Evolutionary conservation across 1,140 invertebrate genomes (phyloP), one percentile per base, ranked within the genome.

Genomic region (Pollicipes pollicipes): DNA sequence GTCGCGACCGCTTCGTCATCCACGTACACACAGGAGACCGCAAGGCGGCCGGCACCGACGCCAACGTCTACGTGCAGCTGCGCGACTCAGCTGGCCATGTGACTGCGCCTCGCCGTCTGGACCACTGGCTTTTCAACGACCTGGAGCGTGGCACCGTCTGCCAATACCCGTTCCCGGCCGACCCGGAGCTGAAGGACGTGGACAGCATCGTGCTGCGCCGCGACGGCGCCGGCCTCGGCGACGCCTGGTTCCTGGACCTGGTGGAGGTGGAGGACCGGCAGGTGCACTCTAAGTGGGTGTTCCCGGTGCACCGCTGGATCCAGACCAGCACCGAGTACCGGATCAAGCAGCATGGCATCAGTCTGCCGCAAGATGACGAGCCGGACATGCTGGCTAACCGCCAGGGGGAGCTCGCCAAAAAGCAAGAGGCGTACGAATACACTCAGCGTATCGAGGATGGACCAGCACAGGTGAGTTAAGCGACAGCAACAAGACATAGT

Each of bases 231-330:
- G 76, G 76, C 28, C 28, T 77, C 31, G 76, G 74, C n/a, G 76
- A 76, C 69, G 58, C 66, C 68, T 77, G 76, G 76, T 77, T 74
- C 70, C 68, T 76, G 26, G 76, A 77, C 68, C 69, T 70, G 27
- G 73, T 77, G 30, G 69, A 72, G 30, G 72, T 77, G 4, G 75
- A 76, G 64, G 68, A 76, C 30, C 67, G 64, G 24, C 70, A 70
- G 17, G 27, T 21, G 26, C 28, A 31, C 3, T 68, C 71, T n/a
- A 73, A 69, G 67, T 78, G 75, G 70, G 76, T 77, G 31, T 81
- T 81, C 72, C 81, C 81, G 1, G 76, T 82, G 3, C 79, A 80
- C 66, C 76, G 81, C 21, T 82, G 80, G 80, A 79, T 83, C 68
- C 77, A 77, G 45, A 58, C 78, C 1, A 70, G 79, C 66, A 76